Evolutionary conservation across 2,113 vertebrate species (phyloP), one percentile per base, ranked within the genome.

Genomic region (Trochalopteron elliotii): DNA sequence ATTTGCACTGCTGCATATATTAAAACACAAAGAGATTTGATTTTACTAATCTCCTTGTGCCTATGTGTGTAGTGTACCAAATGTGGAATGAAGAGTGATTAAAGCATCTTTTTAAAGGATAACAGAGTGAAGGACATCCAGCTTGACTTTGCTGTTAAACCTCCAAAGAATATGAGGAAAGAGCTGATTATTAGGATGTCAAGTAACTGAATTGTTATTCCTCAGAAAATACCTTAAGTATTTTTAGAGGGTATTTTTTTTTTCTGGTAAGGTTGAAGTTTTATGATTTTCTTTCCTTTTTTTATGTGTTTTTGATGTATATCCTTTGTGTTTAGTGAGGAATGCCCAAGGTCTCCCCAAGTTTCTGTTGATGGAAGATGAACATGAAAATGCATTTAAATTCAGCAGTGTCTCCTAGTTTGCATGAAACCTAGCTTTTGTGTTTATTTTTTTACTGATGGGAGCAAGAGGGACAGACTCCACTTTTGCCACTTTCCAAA

Each of bases 41-140:
- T 94, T 94, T 93, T 84, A 64, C 52, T 89, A 75, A 61, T 82
- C 52, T 95, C 56, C 49, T 81, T 63, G 50, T 81, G 87, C 76
- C 56, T 83, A 1, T 79, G 67, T 4, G 2, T 52, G n/a, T 37
- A 75, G 44, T 20, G 23, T 37, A 53, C 40, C 64, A 50, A 79
- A 12, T 2, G 3, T 77, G 45, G 55, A 93, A 83, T 79, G 74
- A 67, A 37, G 42, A 84, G 37, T 49, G 39, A 90, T 90, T 93
- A 76, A 91, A 85, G 57, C 35, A 13, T 69, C n/a, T 83, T 94
- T 85, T 79, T n/a, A 71, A 52, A 70, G 83, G n/a, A 45, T 74
- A 91, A 67, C 3, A 37, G 20, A 82, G 28, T 65, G 70, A 90
- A 94, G 85, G 82, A 93, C n/a, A 0, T 64, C n/a, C 13, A 72